Evolutionary conservation across 2,113 vertebrate genomes (phyloP), one percentile per base, ranked within the genome.

Genomic region (Semnopithecus entellus): DNA sequence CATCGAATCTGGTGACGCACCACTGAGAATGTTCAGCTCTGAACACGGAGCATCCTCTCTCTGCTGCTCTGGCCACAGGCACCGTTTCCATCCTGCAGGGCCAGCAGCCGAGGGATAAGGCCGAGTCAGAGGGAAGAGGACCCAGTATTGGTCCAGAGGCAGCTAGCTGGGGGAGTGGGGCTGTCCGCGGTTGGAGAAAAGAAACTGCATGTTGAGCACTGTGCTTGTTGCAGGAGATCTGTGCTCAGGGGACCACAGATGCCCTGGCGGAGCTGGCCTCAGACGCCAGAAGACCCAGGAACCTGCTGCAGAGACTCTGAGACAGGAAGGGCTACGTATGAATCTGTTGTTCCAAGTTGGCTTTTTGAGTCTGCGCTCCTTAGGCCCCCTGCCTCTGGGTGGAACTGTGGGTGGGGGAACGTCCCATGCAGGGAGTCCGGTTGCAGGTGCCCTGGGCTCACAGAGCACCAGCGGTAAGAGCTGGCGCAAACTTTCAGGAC

Each of bases 401-500:
- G 86, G 43, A 68, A 35, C 32, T 68, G 61, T 30, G 32, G 32
- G 64, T 35, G 32, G 32, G 32, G 23, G 59, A 61, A 35, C 17
- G 32, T 35, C 32, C 12, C 64, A 35, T 0, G 32, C 64, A 32
- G 0, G 32, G 32, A 61, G 23, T 25, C 59, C 6, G 32, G 61
- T 48, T 93, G 76, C 93, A 45, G 43, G 88, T 6, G 2, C 0
- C 2, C 57, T 96, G 52, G 82, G 91, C 95, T 88, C 32, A 16
- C 48, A 81, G 3, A 70, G 27, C 8, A 6, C 17, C 7, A 12
- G 1, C 0, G 10, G 18, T 66, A 76, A 30, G 81, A 68, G 87
- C n/a, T 57, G 45, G 48, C 6, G 23, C 4, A 9, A 87, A 5
- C 38, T 61, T 96, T 92, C 80, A 87, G 95, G 94, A 59, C 3